Evolutionary conservation across 2,888 invertebrate species (phyloP).

Genomic region (Apamea sordens): DNA sequence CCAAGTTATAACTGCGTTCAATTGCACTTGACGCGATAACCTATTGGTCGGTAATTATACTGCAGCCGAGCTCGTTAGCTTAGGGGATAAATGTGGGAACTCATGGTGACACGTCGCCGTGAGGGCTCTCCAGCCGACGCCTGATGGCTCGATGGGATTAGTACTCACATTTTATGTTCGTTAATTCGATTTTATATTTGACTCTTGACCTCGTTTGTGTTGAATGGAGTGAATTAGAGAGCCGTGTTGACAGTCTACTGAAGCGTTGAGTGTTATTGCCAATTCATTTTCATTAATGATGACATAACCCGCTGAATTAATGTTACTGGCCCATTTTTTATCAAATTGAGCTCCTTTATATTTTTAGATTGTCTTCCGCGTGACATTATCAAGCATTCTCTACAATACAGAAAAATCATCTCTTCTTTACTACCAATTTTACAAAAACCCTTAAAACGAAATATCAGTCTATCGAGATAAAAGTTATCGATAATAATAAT

Average conservation of each 20-base stretch:
- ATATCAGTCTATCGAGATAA: conserved; percentile 13
- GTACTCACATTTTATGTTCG: conserved; percentile 62
- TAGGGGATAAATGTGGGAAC: conserved; percentile 61
- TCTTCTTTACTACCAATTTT: background rate
- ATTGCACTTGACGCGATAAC: conserved; percentile 66
- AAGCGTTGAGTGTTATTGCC: conserved; percentile 35
- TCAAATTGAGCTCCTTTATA: background rate
- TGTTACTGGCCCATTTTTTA: background rate
- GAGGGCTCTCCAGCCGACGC: conserved; percentile 62
- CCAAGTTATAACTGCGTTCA: conserved; percentile 63
- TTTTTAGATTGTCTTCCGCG: background rate
- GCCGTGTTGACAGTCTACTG: conserved; percentile 42
- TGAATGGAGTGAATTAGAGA: conserved; percentile 48
- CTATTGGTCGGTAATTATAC: conserved; percentile 66
- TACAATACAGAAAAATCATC: no score
- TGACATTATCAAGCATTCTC: background rate
- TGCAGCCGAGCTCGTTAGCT: conserved; percentile 58
- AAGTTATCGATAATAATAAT: conserved; percentile 31
- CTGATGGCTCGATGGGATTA: conserved; percentile 59
- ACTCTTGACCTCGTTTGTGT: conserved; percentile 53
- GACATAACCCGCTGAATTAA: conserved; percentile 7
- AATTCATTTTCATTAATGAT: conserved; percentile 49
- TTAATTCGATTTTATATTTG: conserved; percentile 63
- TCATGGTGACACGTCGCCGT: conserved; percentile 54
- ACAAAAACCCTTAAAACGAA: background rate